phyloP scores from a whole-genome alignment of 2,113 vertebrate genomes.

The Heliornis fulica region DNA sequence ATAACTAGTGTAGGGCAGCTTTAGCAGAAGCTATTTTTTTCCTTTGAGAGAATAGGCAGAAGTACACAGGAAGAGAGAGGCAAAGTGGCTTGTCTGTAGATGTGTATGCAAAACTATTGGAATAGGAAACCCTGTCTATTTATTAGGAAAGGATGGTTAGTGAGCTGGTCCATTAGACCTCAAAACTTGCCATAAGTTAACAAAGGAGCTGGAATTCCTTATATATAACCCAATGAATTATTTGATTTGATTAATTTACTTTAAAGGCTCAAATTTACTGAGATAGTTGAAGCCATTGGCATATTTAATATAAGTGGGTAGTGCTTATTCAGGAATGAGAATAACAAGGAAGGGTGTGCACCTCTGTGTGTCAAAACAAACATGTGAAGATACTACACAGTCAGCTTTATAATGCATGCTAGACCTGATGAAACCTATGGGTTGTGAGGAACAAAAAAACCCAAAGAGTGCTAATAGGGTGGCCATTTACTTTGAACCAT shows the following conservation, averaged over 20 bases:
- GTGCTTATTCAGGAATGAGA: not conserved
- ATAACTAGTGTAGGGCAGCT: not conserved
- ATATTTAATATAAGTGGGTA: not conserved
- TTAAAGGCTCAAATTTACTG: not conserved
- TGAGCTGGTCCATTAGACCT: not conserved
- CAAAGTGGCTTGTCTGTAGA: not conserved
- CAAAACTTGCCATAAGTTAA: not conserved
- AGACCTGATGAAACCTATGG: not conserved
- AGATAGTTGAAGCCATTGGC: not conserved
- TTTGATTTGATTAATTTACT: not conserved
- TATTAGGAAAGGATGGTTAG: not conserved
- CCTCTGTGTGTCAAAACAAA: fast-evolving
- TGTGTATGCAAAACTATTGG: not conserved
- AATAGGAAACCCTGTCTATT: not conserved
- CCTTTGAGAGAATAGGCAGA: not conserved
- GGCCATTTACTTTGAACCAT: not conserved
- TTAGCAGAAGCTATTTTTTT: not conserved
- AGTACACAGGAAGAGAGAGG: not conserved
- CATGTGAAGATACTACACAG: not conserved
- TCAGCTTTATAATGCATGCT: not conserved
- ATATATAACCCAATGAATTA: not conserved
- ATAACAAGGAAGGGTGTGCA: not conserved
- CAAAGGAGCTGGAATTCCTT: not conserved
- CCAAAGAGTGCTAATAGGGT: fast-evolving
- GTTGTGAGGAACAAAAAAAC: not conserved